Base-by-base conservation (phyloP, 2,113 vertebrate genomes). In the Oreochromis aureus region DNA sequence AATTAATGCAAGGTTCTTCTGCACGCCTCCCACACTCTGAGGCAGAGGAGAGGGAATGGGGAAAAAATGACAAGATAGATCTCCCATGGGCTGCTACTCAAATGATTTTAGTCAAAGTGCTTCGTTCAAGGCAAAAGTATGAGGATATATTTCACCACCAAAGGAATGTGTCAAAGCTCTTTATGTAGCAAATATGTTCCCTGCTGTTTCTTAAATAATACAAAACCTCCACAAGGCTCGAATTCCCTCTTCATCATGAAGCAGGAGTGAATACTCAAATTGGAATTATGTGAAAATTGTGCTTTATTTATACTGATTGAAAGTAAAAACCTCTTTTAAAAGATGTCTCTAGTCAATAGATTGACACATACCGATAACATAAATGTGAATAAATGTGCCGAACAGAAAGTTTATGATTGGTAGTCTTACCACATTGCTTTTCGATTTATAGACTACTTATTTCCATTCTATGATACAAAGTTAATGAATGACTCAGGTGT, bases 151-250 rank as follows among this genome's bases (percentile, higher is more conserved):
- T 94, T 93, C 78, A 84, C 69, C 78, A 83, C 78, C 58, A 91
- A 84, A 91, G 82, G 91, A 88, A 86, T 82, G 32, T 85, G 86
- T 93, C 86, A 91, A 89, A 91, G 76, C 58, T 85, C 27, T 92
- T 92, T 81, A 80, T 71, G 51, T 69, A 46, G 59, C n/a, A 81
- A 85, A 91, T 82, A 87, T 41, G 76, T 71, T 88, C 81, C 87
- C 82, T 80, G 69, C 89, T 89, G 88, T 84, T 89, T 51, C 56
- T 88, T 86, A 79, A 88, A 92, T 92, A 90, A 89, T 84, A 83
- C 24, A 86, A 51, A 59, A 86, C 56, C 69, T 82, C 71, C 16
- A 16, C 6, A 19, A 69, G 56, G 51, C 22, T 59, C 18, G 2
- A 61, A 48, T 56, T 80, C 55, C 79, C 48, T 81, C 16, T 58